Percentiles rank a stretch among this genome's conserved stretches.
Evolutionary conservation across 2,113 vertebrate genomes (phyloP).

Genomic region (Galbula dea): DNA sequence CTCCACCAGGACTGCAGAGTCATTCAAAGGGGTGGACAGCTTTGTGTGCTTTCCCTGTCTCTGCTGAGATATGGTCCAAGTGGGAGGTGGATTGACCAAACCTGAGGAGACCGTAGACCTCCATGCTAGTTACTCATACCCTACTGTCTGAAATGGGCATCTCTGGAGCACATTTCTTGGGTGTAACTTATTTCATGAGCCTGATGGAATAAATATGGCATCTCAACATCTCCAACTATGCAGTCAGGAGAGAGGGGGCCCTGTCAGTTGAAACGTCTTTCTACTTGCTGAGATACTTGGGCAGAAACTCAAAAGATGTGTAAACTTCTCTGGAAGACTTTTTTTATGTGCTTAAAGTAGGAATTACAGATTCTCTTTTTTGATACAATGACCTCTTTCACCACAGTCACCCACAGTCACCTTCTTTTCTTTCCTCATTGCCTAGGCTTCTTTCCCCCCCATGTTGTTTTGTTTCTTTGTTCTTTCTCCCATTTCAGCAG

Average conservation of each 20-base stretch:
- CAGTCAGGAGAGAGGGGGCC: conserved; percentile 4
- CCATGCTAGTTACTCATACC: conserved; percentile 34
- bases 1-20: conserved; percentile 33
- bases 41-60: conserved; percentile 6
- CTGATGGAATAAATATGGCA: conserved; percentile 62
- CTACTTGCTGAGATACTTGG: conserved; percentile 19
- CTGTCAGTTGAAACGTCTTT: conserved; percentile 21
- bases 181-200: conserved; percentile 65
- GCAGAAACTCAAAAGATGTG: neutral
- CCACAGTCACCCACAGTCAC: neutral
- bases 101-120: conserved; percentile 42
- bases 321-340: neutral
- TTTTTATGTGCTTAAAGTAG: conserved; percentile 21
- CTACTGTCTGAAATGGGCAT: conserved; percentile 56
- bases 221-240: conserved; percentile 49
- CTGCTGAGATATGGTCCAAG: conserved; percentile 20
- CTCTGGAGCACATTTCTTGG: conserved; percentile 51
- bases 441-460: neutral
- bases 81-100: conserved; percentile 49
- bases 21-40: conserved; percentile 50
- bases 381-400: neutral
- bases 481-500: neutral
- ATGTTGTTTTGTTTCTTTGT: neutral
- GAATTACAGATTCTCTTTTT: neutral
- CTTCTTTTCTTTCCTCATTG: neutral